These are phyloP conservation scores for Calephelis perditalis DNA, from an alignment of 2,888 invertebrate species.

Conservation along the genomic window DNA sequence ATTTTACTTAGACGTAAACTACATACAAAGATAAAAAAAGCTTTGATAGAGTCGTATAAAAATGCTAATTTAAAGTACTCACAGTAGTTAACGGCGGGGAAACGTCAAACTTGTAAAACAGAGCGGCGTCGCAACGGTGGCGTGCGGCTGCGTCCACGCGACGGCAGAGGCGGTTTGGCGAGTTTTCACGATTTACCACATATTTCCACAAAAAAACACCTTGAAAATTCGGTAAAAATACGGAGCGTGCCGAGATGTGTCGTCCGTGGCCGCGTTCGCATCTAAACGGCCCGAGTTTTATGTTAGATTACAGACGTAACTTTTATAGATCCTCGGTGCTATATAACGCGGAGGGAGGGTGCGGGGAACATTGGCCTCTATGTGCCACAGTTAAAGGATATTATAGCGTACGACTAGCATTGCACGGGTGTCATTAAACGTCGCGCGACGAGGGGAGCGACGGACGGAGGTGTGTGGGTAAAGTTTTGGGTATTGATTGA, in stretches of 20 bases:
- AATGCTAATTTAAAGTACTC: constrained; percentile 51
- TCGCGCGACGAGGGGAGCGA: constrained; percentile 73
- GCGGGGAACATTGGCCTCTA: constrained; percentile 62
- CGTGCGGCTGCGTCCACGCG: constrained; percentile 53
- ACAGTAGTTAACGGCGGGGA: constrained; percentile 47
- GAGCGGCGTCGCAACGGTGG: constrained; percentile 49
- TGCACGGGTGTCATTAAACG: constrained; percentile 79
- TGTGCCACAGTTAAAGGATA: constrained; percentile 50
- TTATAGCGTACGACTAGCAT: constrained; percentile 50
- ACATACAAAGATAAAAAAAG: too few relatives aligned
- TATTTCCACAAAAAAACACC: constrained; percentile 67
- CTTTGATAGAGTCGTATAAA: too few relatives aligned
- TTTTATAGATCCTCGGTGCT: constrained; percentile 79
- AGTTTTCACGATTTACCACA: constrained; percentile 63
- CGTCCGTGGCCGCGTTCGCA: constrained; percentile 78
- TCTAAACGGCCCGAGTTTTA: constrained; percentile 79
- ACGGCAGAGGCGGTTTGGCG: constrained; percentile 47
- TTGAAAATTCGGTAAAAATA: constrained; percentile 75
- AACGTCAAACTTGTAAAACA: constrained; percentile 55
- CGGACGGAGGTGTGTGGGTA: constrained; percentile 73
- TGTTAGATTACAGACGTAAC: constrained; percentile 79
- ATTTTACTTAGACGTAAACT: too few relatives aligned
- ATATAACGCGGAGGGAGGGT: constrained; percentile 74
- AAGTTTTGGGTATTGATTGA: constrained; percentile 79
- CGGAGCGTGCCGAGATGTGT: constrained; percentile 77